Base-by-base conservation (phyloP, 2,113 vertebrate genomes). In the Atherinomorus stipes region DNA sequence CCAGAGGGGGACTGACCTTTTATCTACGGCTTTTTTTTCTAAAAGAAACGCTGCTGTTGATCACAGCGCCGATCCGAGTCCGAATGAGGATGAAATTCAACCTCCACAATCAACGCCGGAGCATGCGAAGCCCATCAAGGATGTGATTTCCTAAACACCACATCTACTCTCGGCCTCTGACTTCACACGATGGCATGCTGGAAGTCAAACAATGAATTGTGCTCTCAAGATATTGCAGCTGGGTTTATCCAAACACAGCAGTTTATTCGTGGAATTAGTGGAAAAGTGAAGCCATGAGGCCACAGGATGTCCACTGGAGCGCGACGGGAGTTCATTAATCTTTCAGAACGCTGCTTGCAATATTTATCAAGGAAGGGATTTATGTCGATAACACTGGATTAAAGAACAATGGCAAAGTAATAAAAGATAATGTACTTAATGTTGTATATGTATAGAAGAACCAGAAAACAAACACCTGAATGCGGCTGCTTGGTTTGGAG, bases 301-400 rank as follows among this genome's bases (percentile, higher is more conserved):
- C 74, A 73, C 75, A 68, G 80, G 85, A 88, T 54, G 89, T 74
- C 72, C 47, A 47, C 66, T 3, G 71, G 80, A 84, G 85, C 50
- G 21, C 26, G 59, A 80, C 65, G 31, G 4, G 0, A 0, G n/a
- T 69, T 85, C 87, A 85, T 89, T 86, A 79, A 85, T 86, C 77
- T 90, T 86, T 86, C 74, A 89, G 77, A 15, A 60, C 73, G 76
- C 74, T 1, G 71, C 53, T 60, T 91, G 84, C 62, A 88, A 85
- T 87, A 88, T 89, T 91, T 87, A 89, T 88, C 80, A 78, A 72
- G 69, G 78, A 78, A 63, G 64, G 75, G 78, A 85, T 87, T 86
- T 59, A 62, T 63, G 81, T 65, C 44, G 58, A 80, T 83, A 80
- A 66, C 56, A 34, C 75, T 71, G 84, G 82, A 82, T 88, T 84